Conservation (phyloP, 2,797 vertebrate genomes). For the Acrossocheilus wenchowensis region DNA sequence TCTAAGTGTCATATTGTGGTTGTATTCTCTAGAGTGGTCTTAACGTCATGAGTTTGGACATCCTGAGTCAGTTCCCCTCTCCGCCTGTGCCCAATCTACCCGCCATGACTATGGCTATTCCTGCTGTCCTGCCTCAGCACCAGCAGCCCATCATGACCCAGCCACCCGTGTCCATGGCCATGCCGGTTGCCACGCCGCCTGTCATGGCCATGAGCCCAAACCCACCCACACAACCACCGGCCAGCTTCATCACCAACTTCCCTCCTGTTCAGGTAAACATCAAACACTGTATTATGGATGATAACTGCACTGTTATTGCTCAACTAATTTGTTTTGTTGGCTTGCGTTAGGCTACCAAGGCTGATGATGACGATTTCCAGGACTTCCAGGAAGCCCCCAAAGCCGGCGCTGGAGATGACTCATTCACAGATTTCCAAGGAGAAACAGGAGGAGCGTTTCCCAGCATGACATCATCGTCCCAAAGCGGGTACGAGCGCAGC, state of each 20-base stretch:
- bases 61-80: conserved; percentile 91
- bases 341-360: conserved; percentile 80
- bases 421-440: conserved; percentile 91
- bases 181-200: conserved; percentile 74
- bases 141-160: conserved; percentile 84
- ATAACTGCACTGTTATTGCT: not conserved
- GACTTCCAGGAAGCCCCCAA: conserved; percentile 98
- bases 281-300: not conserved
- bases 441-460: conserved; percentile 80
- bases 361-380: conserved; percentile 97
- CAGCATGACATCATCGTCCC: conserved; percentile 71
- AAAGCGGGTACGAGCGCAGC: conserved; percentile 82
- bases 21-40: conserved; percentile 85
- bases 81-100: conserved; percentile 91
- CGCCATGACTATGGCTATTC: conserved; percentile 84
- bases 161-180: conserved; percentile 79
- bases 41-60: conserved; percentile 89
- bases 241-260: conserved; percentile 74
- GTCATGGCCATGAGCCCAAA: conserved; percentile 80
- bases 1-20: not conserved
- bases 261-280: conserved; percentile 65
- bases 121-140: conserved; percentile 73
- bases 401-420: conserved; percentile 83
- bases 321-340: not conserved
- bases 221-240: conserved; percentile 68